phyloP scores from a whole-genome alignment of 2,113 vertebrate species.

The Procavia capensis region DNA sequence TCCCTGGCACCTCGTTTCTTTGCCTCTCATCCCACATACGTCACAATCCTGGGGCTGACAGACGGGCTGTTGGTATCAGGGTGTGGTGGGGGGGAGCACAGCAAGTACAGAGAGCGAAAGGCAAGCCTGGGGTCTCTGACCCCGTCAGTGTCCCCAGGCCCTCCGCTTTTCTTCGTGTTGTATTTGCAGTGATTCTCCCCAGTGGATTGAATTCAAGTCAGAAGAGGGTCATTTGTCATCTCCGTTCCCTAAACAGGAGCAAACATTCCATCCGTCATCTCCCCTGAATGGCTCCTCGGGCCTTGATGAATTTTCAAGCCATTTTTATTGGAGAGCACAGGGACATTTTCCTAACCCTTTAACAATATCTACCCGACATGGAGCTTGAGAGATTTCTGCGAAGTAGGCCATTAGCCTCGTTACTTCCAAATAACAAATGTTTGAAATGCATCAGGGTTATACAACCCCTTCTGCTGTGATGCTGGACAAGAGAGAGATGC shows the following conservation, averaged over 20 bases:
- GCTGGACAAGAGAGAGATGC: conserved; percentile 64
- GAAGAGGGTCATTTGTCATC: conserved; percentile 62
- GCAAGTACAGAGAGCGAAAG: neutral
- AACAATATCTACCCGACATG: conserved; percentile 78
- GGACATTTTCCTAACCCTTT: conserved; percentile 73
- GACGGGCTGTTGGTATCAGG: neutral
- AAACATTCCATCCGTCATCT: conserved; percentile 67
- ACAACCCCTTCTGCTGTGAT: conserved; percentile 42
- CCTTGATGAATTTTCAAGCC: conserved; percentile 78
- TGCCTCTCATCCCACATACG: neutral
- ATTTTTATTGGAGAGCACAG: conserved; percentile 80
- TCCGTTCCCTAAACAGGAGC: conserved; percentile 62
- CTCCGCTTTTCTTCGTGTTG: conserved; percentile 4
- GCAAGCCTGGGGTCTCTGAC: neutral
- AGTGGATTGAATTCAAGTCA: conserved; percentile 19
- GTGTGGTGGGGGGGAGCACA: neutral
- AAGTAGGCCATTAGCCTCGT: conserved; percentile 80
- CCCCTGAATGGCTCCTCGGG: conserved; percentile 56
- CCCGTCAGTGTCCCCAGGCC: neutral
- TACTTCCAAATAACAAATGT: conserved; percentile 80
- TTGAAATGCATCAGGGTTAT: conserved; percentile 80
- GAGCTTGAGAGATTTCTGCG: conserved; percentile 78
- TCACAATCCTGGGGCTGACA: neutral
- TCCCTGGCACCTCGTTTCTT: conserved; percentile 54
- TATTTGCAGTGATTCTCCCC: conserved; percentile 44